phyloP scores from a whole-genome alignment of 2,797 vertebrate genomes.

The Coregonus suidteri region DNA sequence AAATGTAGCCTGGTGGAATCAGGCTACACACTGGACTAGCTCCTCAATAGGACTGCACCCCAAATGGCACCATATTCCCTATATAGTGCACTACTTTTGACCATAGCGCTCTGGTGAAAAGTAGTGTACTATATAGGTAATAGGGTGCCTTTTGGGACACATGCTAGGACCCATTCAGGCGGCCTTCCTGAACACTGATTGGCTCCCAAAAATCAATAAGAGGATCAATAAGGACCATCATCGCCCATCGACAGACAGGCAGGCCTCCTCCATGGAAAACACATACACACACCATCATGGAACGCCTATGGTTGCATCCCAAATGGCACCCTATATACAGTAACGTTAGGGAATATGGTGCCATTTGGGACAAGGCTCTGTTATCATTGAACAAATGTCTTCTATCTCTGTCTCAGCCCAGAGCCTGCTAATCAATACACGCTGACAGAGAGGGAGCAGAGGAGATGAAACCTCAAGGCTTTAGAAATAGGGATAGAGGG shows the following conservation, averaged over 20 bases:
- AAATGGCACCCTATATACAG: no score
- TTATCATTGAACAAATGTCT: conserved; percentile 19
- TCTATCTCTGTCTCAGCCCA: conserved; percentile 21
- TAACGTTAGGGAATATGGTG: no score
- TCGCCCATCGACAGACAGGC: neutral
- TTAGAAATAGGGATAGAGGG: conserved; percentile 3
- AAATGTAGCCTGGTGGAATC: no score
- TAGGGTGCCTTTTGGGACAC: no score
- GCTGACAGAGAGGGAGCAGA: conserved; percentile 18
- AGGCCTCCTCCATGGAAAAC: neutral
- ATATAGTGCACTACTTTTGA: no score
- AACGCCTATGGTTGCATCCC: no score
- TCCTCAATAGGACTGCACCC: neutral
- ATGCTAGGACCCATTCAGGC: no score
- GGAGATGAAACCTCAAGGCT: conserved; percentile 21
- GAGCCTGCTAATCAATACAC: conserved; percentile 38
- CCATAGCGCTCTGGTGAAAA: no score
- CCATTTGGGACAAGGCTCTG: neutral
- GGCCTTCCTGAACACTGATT: neutral
- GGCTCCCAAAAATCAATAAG: conserved; percentile 31
- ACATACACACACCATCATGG: neutral
- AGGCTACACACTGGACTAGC: neutral
- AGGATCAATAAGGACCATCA: conserved; percentile 44
- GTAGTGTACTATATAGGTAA: no score
- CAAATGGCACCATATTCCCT: no score